Evolutionary conservation across 2,888 invertebrate species (phyloP), one percentile per base, ranked within the genome.

Genomic region (Temnothorax rugatulus): DNA sequence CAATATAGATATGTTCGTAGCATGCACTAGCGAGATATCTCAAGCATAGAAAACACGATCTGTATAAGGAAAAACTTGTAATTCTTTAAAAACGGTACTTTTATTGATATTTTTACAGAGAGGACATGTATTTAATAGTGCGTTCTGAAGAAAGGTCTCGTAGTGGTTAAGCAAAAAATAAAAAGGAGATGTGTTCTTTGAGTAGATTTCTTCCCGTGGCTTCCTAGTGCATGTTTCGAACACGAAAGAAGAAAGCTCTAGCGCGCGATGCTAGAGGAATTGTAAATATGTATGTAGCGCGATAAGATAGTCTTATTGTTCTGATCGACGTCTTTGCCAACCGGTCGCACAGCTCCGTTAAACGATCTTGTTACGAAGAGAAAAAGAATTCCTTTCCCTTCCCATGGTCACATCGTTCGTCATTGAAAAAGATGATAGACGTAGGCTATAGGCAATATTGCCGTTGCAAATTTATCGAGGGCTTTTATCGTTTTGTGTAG

Each of bases 211-310:
- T 89, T 89, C 89, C 87, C 79, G 66, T 87, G 81, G 83, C 87
- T 87, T 87, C 83, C 84, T 90, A 90, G 90, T 91, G 91, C 91
- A 91, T 87, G 85, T 92, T 93, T 88, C 91, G 89, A 92, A 92
- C 91, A 86, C 76, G 82, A 82, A 88, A 74, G 73, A 82, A 73
- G 77, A 85, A 73, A 79, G 84, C 83, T 83, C 84, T 86, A 71
- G 83, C 71, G 79, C 73, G 89, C 90, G 63, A 85, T 87, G 87
- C 86, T 87, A 90, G 92, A 91, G 92, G 91, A 85, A 88, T 89
- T 95, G 95, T 94, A 95, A 93, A 95, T 95, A 95, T 95, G 94
- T 95, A 95, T 94, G 94, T 95, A 95, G 94, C 91, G 91, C 92
- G 91, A 93, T 93, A 94, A 94, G 92, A 94, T 94, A 94, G 93